These are phyloP conservation scores for Blennius ocellaris DNA, from an alignment of 2,113 vertebrate species.

Conservation along the genomic window DNA sequence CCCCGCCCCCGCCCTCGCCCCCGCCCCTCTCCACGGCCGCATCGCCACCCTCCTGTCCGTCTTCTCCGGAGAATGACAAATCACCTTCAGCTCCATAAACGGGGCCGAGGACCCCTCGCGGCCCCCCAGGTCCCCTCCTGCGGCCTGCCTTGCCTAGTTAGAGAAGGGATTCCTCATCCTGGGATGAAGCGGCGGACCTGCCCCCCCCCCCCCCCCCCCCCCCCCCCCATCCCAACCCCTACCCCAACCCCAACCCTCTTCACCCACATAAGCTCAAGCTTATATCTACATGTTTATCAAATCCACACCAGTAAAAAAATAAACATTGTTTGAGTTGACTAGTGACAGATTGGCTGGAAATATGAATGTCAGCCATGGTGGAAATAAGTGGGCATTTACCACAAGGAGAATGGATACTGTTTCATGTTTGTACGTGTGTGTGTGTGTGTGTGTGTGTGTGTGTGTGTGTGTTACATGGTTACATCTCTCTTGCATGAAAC, in stretches of 20 bases:
- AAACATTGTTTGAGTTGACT: slow-evolving; percentile 63
- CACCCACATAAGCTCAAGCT: slow-evolving; percentile 31
- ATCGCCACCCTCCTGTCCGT: slow-evolving; percentile 57
- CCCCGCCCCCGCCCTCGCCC: slow-evolving; percentile 44
- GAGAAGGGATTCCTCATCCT: slow-evolving; percentile 69
- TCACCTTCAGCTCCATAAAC: slow-evolving; percentile 58
- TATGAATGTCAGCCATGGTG: slow-evolving; percentile 52
- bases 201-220: background rate
- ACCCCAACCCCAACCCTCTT: slow-evolving; percentile 14
- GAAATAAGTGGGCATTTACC: slow-evolving; percentile 66
- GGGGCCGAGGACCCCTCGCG: slow-evolving; percentile 22
- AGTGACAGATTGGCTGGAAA: slow-evolving; percentile 69
- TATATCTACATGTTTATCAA: slow-evolving; percentile 72
- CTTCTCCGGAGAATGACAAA: slow-evolving; percentile 70
- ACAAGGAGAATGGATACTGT: slow-evolving; percentile 57
- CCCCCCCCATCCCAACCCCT: slow-evolving; percentile 11
- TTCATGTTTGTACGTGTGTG: slow-evolving; percentile 35
- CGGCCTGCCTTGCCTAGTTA: slow-evolving; percentile 67
- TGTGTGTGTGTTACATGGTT: slow-evolving; percentile 40
- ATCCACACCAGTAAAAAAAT: slow-evolving; percentile 64
- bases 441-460: slow-evolving; percentile 33
- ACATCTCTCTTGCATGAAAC: slow-evolving; percentile 56
- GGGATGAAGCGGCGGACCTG: slow-evolving; percentile 39
- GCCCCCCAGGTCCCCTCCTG: slow-evolving; percentile 23
- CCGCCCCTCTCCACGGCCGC: slow-evolving; percentile 40